A percentile compares a stretch with the other conserved stretches of the same genome.
These are phyloP conservation scores for Dinoponera quadriceps DNA, from an alignment of 1,140 invertebrate species.

Conservation along the genomic window DNA sequence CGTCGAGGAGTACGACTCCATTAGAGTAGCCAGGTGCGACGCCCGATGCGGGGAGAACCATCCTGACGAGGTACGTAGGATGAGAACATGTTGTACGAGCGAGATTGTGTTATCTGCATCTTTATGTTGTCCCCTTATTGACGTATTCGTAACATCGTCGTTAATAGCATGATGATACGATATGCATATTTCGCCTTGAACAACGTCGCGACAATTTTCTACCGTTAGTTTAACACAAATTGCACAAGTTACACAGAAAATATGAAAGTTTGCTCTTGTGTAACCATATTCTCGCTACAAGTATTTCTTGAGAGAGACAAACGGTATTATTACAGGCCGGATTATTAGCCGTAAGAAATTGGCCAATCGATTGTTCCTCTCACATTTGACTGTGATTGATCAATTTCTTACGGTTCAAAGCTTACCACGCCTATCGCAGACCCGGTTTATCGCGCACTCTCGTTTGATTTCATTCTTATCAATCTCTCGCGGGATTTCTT, in stretches of 20 bases:
- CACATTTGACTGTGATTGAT: too few species aligned
- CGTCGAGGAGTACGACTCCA: slow-evolving; percentile 76
- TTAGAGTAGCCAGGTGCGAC: slow-evolving; percentile 76
- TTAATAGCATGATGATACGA: background rate
- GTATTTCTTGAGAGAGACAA: too few species aligned
- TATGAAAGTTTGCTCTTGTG: too few species aligned
- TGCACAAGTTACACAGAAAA: background rate
- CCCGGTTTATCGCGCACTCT: too few species aligned
- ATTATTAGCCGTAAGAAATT: too few species aligned
- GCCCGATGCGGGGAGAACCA: slow-evolving; percentile 72
- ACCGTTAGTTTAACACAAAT: background rate
- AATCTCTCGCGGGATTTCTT: too few species aligned
- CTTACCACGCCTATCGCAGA: too few species aligned
- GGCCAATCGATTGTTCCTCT: too few species aligned
- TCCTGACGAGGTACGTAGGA: slow-evolving; percentile 69
- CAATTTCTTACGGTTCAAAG: too few species aligned
- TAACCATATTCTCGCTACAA: too few species aligned
- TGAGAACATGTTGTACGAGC: background rate
- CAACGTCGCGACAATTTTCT: background rate
- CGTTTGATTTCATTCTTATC: too few species aligned
- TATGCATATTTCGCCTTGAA: background rate
- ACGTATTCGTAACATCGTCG: slow-evolving; percentile 11
- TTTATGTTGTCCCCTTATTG: background rate
- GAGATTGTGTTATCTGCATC: slow-evolving; percentile 14
- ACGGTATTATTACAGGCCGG: too few species aligned